Evolutionary conservation across 2,797 vertebrate species (phyloP).

Genomic region (Aplochiton taeniatus): DNA sequence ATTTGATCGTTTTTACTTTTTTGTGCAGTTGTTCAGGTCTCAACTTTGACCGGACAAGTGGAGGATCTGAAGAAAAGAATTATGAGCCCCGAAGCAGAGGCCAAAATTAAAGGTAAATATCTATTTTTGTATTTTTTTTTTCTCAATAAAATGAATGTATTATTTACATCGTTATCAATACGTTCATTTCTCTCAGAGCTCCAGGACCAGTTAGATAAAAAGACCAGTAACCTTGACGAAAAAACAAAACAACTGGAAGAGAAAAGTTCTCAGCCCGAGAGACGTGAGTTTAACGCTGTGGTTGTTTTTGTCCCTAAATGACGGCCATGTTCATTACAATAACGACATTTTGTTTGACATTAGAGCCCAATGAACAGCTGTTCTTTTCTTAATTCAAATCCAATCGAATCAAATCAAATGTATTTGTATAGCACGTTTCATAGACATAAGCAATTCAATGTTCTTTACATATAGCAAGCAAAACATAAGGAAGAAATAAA

Average conservation of each 20-base stretch:
- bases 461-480: no score
- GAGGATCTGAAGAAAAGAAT: slow-evolving; percentile 34
- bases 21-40: slow-evolving; percentile 50
- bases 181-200: slow-evolving; percentile 38
- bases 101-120: slow-evolving; percentile 34
- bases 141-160: neutral
- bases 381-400: neutral
- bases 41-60: slow-evolving; percentile 33
- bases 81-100: slow-evolving; percentile 23
- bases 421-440: no score
- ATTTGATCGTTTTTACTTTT: neutral
- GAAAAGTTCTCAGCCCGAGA: slow-evolving; percentile 37
- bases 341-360: neutral
- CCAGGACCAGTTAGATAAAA: slow-evolving; percentile 28
- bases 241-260: slow-evolving; percentile 34
- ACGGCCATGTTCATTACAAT: neutral
- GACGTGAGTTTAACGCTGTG: slow-evolving; percentile 26
- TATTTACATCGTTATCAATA: neutral
- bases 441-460: no score
- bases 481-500: neutral
- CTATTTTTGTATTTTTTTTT: neutral
- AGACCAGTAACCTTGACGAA: slow-evolving; percentile 19
- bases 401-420: no score
- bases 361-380: neutral
- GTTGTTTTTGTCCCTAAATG: neutral